Evolutionary conservation across 2,888 invertebrate genomes (phyloP).

Genomic region (Sminthurides aquaticus): DNA sequence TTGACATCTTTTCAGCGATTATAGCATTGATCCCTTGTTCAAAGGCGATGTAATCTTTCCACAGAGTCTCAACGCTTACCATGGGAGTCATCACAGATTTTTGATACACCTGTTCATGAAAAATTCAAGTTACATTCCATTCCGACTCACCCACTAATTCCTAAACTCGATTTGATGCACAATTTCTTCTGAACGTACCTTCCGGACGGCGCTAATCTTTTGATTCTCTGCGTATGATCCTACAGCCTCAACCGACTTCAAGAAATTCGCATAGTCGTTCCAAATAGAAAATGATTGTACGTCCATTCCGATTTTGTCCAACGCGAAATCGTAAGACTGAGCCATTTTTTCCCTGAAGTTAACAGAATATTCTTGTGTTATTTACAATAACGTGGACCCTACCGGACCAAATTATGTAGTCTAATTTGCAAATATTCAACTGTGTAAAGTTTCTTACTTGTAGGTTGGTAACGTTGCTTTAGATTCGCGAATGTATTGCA

Average conservation of each 20-base stretch:
- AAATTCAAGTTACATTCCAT: too few species aligned
- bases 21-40: conserved; percentile 85
- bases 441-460: conserved; percentile 79
- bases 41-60: conserved; percentile 96
- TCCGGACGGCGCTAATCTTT: conserved; percentile 94
- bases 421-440: too few species aligned
- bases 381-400: background rate
- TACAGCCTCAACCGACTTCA: conserved; percentile 92
- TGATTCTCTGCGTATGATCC: conserved; percentile 99
- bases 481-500: conserved; percentile 96
- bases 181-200: conserved; percentile 53
- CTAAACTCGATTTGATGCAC: too few species aligned
- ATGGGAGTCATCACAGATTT: conserved; percentile 93
- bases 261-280: conserved; percentile 94
- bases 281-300: conserved; percentile 93
- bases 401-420: too few species aligned
- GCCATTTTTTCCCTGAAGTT: conserved; percentile 89
- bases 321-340: conserved; percentile 96
- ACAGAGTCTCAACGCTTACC: conserved; percentile 89
- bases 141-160: background rate
- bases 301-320: conserved; percentile 98
- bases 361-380: too few species aligned
- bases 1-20: conserved; percentile 94
- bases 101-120: conserved; percentile 91
- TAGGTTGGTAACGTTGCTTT: conserved; percentile 85